Conservation (phyloP, 2,888 invertebrate species). For the Ceriagrion tenellum region DNA sequence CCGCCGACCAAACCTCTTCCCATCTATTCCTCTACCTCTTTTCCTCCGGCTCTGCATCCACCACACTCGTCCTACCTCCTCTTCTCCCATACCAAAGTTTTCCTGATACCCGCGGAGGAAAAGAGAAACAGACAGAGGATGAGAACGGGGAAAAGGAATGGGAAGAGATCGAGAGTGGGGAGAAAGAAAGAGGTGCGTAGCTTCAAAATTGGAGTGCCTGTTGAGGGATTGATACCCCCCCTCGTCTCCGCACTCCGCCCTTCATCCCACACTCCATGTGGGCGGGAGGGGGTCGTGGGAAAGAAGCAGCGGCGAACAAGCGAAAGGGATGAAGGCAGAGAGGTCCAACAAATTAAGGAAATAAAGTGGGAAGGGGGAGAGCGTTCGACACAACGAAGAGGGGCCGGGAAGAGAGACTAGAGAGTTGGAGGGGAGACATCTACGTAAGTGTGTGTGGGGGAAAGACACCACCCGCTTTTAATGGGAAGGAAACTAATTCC, state of each 20-base stretch:
- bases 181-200: background rate
- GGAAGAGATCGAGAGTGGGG: background rate
- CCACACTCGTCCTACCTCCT: no score
- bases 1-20: no score
- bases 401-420: background rate
- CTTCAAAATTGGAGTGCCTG: background rate
- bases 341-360: constrained; percentile 1
- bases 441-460: no score
- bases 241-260: background rate
- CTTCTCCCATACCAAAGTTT: no score
- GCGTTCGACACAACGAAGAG: background rate
- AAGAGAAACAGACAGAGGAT: no score
- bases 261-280: background rate
- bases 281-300: background rate
- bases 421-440: background rate
- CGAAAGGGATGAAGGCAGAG: background rate
- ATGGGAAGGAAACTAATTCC: background rate
- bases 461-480: background rate
- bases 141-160: no score
- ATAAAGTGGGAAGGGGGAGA: background rate
- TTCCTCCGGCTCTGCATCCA: no score
- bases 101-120: no score
- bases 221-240: background rate
- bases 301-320: background rate
- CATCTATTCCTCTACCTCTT: no score